These are phyloP conservation scores for Cerceris rybyensis DNA, from an alignment of 2,888 invertebrate genomes.

Conservation along the genomic window DNA sequence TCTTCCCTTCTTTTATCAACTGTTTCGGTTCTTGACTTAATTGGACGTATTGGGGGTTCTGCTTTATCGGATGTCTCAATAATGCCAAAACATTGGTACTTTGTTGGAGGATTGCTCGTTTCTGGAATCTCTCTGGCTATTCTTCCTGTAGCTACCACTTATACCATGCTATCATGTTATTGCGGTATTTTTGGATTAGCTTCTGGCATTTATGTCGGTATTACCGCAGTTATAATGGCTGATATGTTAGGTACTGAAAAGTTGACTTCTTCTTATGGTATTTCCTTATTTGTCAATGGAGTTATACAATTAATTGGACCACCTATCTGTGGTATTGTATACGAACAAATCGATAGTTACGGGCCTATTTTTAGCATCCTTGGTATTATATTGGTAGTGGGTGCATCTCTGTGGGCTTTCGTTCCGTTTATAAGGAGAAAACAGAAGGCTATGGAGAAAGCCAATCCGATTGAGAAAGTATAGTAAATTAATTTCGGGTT, in stretches of 20 bases:
- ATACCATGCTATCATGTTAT: constrained; percentile 86
- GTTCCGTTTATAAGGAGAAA: constrained; percentile 87
- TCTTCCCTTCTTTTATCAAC: constrained; percentile 90
- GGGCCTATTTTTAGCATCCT: constrained; percentile 89
- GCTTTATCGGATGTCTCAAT: constrained; percentile 90
- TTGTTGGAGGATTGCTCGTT: constrained; percentile 89
- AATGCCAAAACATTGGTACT: constrained; percentile 92
- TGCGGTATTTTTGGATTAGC: constrained; percentile 91
- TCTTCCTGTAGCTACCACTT: constrained; percentile 87
- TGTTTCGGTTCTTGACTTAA: constrained; percentile 90
- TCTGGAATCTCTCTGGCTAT: constrained; percentile 90
- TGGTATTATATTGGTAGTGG: constrained; percentile 88
- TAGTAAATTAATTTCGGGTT: constrained; percentile 33
- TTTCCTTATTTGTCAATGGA: constrained; percentile 92
- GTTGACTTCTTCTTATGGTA: constrained; percentile 93
- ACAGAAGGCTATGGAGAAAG: constrained; percentile 47
- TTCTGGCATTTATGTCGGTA: constrained; percentile 92
- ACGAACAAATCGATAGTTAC: constrained; percentile 86
- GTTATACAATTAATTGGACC: constrained; percentile 91
- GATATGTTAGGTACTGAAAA: constrained; percentile 93
- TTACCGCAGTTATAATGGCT: constrained; percentile 94
- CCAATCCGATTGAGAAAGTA: constrained; percentile 53
- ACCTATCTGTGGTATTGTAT: constrained; percentile 91
- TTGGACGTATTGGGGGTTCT: constrained; percentile 93
- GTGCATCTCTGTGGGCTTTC: constrained; percentile 89